These are phyloP conservation scores for Miltochrista miniata DNA, from an alignment of 2,888 invertebrate species.

Conservation along the genomic window DNA sequence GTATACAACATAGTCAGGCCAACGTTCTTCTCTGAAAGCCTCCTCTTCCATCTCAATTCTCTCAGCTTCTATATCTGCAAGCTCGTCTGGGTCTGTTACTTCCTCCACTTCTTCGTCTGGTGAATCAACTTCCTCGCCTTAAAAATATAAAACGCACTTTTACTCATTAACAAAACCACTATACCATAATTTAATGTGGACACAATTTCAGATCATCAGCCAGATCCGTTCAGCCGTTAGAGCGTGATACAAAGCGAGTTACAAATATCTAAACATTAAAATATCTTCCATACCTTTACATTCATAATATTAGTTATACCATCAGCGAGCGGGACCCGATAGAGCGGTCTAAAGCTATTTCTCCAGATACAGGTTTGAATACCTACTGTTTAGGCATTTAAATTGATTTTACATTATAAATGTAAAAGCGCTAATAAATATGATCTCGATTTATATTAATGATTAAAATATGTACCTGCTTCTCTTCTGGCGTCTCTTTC, in stretches of 20 bases:
- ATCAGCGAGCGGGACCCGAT: too few species aligned
- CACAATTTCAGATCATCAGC: too few species aligned
- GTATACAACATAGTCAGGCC: slow-evolving; percentile 79
- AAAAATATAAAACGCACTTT: background rate
- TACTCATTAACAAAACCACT: background rate
- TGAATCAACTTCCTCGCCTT: slow-evolving; percentile 71
- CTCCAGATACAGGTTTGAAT: too few species aligned
- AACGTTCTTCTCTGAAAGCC: slow-evolving; percentile 67
- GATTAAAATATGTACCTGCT: slow-evolving; percentile 53
- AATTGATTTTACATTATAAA: background rate
- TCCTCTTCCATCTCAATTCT: slow-evolving; percentile 63
- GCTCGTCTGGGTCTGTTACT: slow-evolving; percentile 64
- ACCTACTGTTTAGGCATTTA: too few species aligned
- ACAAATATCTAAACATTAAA: too few species aligned
- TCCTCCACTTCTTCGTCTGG: slow-evolving; percentile 70
- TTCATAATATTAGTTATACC: too few species aligned
- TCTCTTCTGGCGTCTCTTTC: slow-evolving; percentile 63
- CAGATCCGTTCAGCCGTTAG: too few species aligned
- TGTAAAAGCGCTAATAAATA: too few species aligned
- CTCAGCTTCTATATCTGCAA: slow-evolving; percentile 74
- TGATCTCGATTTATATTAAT: background rate
- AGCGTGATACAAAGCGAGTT: too few species aligned
- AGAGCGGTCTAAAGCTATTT: too few species aligned
- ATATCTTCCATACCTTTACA: too few species aligned
- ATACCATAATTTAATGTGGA: too few species aligned